A percentile compares a stretch with the other conserved stretches of the same genome.
Conservation (phyloP, 23 tunicate genomes). For the Ascidia mentula region DNA sequence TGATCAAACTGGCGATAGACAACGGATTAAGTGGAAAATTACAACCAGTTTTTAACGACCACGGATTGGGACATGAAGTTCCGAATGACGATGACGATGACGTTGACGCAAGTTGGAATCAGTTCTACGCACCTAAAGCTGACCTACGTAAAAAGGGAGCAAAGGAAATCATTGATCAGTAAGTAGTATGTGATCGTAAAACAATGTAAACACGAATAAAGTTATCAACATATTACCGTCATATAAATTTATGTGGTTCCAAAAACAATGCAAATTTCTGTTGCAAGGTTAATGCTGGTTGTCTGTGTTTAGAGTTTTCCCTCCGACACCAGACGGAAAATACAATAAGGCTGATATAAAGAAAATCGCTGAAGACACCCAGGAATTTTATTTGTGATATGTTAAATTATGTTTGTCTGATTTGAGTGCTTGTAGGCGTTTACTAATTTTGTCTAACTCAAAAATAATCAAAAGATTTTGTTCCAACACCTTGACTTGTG, state of each 20-base stretch:
- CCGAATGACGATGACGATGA: neutral
- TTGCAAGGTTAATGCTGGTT: no score
- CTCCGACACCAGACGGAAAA: neutral
- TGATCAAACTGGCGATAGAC: neutral
- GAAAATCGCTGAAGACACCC: neutral
- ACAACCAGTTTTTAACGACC: neutral
- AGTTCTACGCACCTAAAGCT: neutral
- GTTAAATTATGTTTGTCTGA: no score
- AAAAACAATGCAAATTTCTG: neutral
- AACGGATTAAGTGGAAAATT: neutral
- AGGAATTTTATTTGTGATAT: neutral
- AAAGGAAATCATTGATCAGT: neutral
- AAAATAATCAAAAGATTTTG: no score
- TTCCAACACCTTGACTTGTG: no score
- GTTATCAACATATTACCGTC: no score
- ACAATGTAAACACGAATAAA: no score
- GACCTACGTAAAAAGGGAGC: neutral
- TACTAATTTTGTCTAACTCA: no score
- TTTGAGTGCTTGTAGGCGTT: no score
- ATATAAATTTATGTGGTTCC: neutral
- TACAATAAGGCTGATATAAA: neutral
- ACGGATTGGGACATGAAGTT: neutral
- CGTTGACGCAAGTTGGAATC: neutral
- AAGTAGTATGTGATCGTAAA: neutral
- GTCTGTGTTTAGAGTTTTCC: neutral